A percentile compares a stretch with the other conserved stretches of the same genome.
Conservation (phyloP, 1,140 invertebrate species). For the Dinoponera quadriceps region DNA sequence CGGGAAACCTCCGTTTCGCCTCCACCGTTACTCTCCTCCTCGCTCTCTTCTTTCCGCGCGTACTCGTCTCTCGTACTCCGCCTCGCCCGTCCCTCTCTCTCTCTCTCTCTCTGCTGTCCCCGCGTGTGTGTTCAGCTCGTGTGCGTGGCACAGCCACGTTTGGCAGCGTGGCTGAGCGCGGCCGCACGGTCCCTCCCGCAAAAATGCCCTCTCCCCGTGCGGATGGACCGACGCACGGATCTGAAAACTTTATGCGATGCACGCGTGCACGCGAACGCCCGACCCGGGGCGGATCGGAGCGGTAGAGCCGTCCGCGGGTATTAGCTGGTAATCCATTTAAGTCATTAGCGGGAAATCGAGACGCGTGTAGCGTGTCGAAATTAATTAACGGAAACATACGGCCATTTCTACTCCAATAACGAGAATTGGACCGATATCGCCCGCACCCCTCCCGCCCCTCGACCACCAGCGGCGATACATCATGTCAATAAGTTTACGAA, state of each 20-base stretch:
- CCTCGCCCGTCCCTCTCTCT: too few species aligned
- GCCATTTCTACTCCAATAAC: slow-evolving; percentile 52
- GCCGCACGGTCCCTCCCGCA: slow-evolving; percentile 48
- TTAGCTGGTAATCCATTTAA: slow-evolving; percentile 77
- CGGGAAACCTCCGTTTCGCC: slow-evolving; percentile 68
- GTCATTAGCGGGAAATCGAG: slow-evolving; percentile 66
- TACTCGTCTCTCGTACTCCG: background rate
- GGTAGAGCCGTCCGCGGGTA: slow-evolving; percentile 73
- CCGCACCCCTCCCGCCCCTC: background rate
- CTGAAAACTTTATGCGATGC: slow-evolving; percentile 61
- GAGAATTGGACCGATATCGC: slow-evolving; percentile 39
- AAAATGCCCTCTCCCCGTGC: slow-evolving; percentile 55
- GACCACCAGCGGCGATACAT: background rate
- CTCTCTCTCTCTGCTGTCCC: slow-evolving; percentile 7
- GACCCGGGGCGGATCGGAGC: slow-evolving; percentile 41
- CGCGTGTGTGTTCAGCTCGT: slow-evolving; percentile 61
- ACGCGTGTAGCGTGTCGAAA: slow-evolving; percentile 56
- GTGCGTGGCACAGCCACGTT: slow-evolving; percentile 75
- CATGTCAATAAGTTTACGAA: slow-evolving; percentile 21
- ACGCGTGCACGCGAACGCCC: slow-evolving; percentile 53
- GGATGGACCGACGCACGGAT: slow-evolving; percentile 37
- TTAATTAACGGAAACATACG: slow-evolving; percentile 61
- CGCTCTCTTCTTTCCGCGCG: slow-evolving; percentile 34
- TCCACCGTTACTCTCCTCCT: slow-evolving; percentile 50
- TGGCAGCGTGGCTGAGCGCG: slow-evolving; percentile 66